Evolutionary conservation across 2,113 vertebrate species (phyloP).

Genomic region (Sciurus niger): DNA sequence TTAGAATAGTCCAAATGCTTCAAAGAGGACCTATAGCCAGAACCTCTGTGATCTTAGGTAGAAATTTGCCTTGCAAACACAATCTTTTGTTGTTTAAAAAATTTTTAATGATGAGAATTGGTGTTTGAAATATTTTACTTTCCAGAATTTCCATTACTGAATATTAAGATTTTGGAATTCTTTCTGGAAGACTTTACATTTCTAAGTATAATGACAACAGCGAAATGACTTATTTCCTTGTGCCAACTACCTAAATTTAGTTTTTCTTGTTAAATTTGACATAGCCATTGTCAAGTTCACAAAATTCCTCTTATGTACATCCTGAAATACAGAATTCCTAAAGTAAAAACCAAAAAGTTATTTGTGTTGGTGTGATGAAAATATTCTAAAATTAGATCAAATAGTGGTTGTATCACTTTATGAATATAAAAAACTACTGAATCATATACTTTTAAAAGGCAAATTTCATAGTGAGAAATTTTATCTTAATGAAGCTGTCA

Average conservation of each 20-base stretch:
- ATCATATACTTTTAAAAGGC: background rate
- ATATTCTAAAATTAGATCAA: background rate
- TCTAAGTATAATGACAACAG: background rate
- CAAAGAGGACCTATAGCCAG: background rate
- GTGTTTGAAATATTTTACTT: background rate
- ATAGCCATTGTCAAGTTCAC: background rate
- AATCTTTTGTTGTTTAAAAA: background rate
- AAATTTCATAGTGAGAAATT: background rate
- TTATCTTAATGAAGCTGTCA: background rate
- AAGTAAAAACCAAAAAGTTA: background rate
- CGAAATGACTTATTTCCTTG: background rate
- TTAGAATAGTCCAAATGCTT: background rate
- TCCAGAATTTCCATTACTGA: slow-evolving; percentile 19
- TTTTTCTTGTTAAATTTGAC: slow-evolving; percentile 13
- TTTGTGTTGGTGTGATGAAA: background rate
- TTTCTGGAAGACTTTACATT: background rate
- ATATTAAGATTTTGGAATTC: slow-evolving; percentile 17
- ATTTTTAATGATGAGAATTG: background rate
- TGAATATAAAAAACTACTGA: slow-evolving; percentile 3
- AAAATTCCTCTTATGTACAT: background rate
- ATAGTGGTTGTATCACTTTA: background rate
- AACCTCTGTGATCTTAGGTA: background rate
- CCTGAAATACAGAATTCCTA: background rate
- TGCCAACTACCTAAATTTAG: background rate
- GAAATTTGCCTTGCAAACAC: slow-evolving; percentile 6